Percentiles rank a stretch among this genome's conserved stretches.
phyloP scores from a whole-genome alignment of 2,797 vertebrate species.

The Rallus crepitans region DNA sequence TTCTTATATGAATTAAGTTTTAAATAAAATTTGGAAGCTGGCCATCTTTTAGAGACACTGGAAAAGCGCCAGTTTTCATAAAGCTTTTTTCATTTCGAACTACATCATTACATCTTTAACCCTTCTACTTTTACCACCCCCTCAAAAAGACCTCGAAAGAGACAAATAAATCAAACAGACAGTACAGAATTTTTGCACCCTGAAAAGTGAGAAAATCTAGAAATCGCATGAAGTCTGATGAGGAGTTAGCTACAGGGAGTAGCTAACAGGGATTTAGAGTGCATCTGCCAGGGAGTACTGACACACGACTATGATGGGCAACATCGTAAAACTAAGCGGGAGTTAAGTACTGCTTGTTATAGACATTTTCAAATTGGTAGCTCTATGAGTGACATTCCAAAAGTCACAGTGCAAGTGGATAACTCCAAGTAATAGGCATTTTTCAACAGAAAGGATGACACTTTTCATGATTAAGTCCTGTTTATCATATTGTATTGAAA shows the following conservation, averaged over 20 bases:
- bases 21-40: conserved; percentile 53
- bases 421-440: background rate
- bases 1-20: conserved; percentile 51
- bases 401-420: background rate
- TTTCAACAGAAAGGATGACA: background rate
- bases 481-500: background rate
- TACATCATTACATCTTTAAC: conserved; percentile 44
- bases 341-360: background rate
- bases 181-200: conserved; percentile 51
- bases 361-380: background rate
- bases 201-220: conserved; percentile 58
- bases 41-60: conserved; percentile 53
- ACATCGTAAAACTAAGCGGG: background rate
- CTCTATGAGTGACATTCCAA: background rate
- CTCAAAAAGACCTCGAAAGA: conserved; percentile 53
- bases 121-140: conserved; percentile 49
- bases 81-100: conserved; percentile 37
- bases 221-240: conserved; percentile 14
- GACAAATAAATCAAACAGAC: conserved; percentile 24
- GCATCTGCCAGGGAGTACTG: background rate
- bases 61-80: conserved; percentile 17
- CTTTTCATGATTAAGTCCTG: background rate
- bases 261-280: background rate
- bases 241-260: background rate
- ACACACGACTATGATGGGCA: background rate